Percentiles rank a stretch among this genome's conserved stretches.
Evolutionary conservation across 37 sponge, comb jelly and placozoan species (phyloP).

Genomic region (Chondrilla cf. caribensis): DNA sequence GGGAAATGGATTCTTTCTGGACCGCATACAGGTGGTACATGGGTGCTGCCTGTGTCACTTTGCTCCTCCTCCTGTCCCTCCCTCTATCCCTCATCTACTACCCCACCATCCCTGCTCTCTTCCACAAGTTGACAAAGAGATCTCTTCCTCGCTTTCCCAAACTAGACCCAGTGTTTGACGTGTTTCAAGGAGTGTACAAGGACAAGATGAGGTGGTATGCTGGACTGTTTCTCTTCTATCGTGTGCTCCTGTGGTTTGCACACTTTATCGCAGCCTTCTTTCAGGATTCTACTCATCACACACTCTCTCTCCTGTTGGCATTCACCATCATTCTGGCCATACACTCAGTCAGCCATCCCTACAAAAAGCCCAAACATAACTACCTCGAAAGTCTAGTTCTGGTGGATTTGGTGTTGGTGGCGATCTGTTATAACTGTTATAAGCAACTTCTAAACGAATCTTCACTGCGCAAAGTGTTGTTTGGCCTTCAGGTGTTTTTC

Average conservation of each 20-base stretch:
- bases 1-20: not conserved
- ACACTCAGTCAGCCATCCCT: not conserved
- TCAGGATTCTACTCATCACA: no score
- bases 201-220: not conserved
- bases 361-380: not conserved
- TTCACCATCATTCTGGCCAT: not conserved
- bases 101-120: not conserved
- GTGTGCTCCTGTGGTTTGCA: not conserved
- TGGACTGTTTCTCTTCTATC: not conserved
- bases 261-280: not conserved
- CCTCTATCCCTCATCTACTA: not conserved
- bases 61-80: not conserved
- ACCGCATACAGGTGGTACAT: not conserved
- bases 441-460: no score
- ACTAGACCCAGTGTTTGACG: slow-evolving; percentile 16
- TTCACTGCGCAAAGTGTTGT: no score
- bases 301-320: no score
- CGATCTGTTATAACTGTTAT: no score
- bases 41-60: not conserved
- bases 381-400: not conserved
- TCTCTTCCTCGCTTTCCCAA: not conserved
- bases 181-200: slow-evolving; percentile 20
- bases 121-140: not conserved
- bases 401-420: no score
- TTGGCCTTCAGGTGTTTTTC: no score